Base-by-base conservation (phyloP, 2,888 invertebrate species). In the Campoletis raptor region DNA sequence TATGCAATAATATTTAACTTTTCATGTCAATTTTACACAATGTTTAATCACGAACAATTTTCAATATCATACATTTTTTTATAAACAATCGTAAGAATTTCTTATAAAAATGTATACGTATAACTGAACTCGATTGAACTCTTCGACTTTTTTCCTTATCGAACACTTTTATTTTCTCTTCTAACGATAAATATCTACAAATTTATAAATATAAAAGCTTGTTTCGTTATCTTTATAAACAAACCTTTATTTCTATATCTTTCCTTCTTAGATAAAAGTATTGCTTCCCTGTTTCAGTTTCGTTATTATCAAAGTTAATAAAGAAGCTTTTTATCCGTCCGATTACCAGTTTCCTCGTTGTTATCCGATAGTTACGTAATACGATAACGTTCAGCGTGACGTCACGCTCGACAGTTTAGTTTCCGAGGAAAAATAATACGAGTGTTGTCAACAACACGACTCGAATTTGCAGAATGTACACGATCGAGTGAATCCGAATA, bases 341-440 rank as follows among this genome's bases (percentile, higher is more conserved):
- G 78, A 67, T 54, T 21, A 67, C 40, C 57, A 64, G 64, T 48
- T 72, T 72, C 45, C 45, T n/a, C 61, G 48, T 1, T 72, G 45
- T 80, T 72, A 72, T 61, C 61, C 36, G 61, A 21, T 61, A 57
- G 70, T 57, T 72, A 57, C 24, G 80, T 45, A 80, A 80, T 48
- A 9, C 36, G 72, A 80, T 80, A 70, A 48, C 72, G 45, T 40
- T 61, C 30, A 18, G 30, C 12, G n/a, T 21, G 36, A 80, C 48
- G 61, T 61, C 45, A 45, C 21, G 45, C 48, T 61, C 70, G 72
- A 21, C 30, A 72, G 45, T 70, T 57, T 18, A 36, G 45, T 72
- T 37, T 57, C 36, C 42, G 30, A 30, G 21, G 61, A 21, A 80
- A 70, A 61, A 70, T 61, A 36, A 70, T 79, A 80, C 70, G 61